Percentiles rank a stretch among this genome's conserved stretches.
phyloP scores from a whole-genome alignment of 2,797 vertebrate genomes.

The Neosilurus mollespiculum region DNA sequence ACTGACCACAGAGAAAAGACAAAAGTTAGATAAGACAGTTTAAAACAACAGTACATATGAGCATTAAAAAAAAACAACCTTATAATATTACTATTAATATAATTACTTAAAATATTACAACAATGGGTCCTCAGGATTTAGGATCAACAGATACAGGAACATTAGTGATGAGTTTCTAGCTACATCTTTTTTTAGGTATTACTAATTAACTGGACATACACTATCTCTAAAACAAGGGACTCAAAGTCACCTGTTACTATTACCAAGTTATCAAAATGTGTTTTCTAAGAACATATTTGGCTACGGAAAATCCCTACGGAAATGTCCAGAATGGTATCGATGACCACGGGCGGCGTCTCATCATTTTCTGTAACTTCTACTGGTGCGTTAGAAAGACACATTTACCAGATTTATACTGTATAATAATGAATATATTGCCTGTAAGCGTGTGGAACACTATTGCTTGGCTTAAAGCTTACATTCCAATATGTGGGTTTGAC shows the following conservation, averaged over 20 bases:
- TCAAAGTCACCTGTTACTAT: not conserved
- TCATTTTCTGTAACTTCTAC: not conserved
- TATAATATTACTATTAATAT: too few species aligned
- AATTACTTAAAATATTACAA: not conserved
- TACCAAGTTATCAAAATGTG: not conserved
- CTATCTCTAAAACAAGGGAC: not conserved
- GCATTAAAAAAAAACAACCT: not conserved
- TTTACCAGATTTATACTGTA: not conserved
- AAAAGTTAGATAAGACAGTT: constrained; percentile 33
- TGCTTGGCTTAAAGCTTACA: not conserved
- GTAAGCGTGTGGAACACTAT: not conserved
- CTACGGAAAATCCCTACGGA: not conserved
- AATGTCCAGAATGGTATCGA: not conserved
- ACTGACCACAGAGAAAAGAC: constrained; percentile 54
- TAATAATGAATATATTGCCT: not conserved
- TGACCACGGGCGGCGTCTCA: not conserved
- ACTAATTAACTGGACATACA: not conserved
- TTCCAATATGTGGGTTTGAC: constrained; percentile 8
- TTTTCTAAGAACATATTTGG: not conserved
- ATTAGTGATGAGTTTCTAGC: not conserved
- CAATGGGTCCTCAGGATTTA: not conserved
- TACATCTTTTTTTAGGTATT: not conserved
- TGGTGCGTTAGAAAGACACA: not conserved
- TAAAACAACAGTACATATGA: not conserved
- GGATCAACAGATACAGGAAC: not conserved